Base-by-base conservation (phyloP, 1,140 invertebrate species). In the Batillaria attramentaria region DNA sequence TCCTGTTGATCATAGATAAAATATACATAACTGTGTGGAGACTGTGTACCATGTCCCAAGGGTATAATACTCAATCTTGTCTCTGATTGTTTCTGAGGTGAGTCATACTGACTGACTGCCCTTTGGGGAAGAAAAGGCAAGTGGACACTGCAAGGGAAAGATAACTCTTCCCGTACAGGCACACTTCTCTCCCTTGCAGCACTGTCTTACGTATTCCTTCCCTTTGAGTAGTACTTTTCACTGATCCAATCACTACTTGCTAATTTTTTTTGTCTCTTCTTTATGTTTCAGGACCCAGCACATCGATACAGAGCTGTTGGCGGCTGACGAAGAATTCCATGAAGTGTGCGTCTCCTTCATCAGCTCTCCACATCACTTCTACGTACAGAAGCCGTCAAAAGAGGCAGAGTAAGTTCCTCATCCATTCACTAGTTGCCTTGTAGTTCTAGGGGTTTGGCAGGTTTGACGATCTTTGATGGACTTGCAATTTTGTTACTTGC, bases 291-390 rank as follows among this genome's bases (percentile, higher is more conserved):
- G 84, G 24, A 79, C 81, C 39, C 31, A 77, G 41, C 46, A 66
- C 10, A 57, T 81, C 41, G 77, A 79, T 35, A 81, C 68, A 41
- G 85, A 86, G 33, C 60, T 78, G 31, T 72, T 86, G 54, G 79
- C 79, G 24, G 77, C 81, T 20, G 68, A 33, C 28, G 68, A 70
- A 5, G 80, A 81, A 20, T 85, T 62, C 54, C 81, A 85, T 74
- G 73, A 82, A 3, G 83, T 87, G 3, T 80, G 73, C 46, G 46
- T 87, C 5, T 80, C 81, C 24, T 80, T 76, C 24, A 73, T 84
- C 24, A 73, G 72, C 4, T 37, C 46, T 41, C 86, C 86, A 13
- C 79, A 80, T 33, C 73, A 82, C 18, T 80, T 86, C 54, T 82
- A 72, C 73, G 60, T 85, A 31, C 82, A 84, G 72, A 83, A 77